These are phyloP conservation scores for Oscheius myriophilus DNA, from an alignment of 2,888 invertebrate species.

Conservation along the genomic window DNA sequence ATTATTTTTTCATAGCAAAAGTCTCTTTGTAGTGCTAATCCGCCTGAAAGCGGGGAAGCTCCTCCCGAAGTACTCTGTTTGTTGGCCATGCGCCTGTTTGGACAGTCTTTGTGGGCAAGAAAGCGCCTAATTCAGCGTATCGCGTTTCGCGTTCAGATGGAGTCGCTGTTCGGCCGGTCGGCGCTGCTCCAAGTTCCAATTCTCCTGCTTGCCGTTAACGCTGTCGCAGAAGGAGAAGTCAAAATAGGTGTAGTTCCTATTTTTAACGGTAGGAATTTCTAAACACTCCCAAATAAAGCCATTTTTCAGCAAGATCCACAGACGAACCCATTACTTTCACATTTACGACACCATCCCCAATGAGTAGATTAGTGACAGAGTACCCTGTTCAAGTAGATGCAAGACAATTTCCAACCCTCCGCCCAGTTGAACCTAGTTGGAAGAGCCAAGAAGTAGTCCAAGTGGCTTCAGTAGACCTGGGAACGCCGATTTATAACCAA, in stretches of 20 bases:
- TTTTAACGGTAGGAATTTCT: conserved; percentile 9
- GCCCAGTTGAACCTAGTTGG: background rate
- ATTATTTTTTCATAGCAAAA: too few relatives aligned
- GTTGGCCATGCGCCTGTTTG: conserved; percentile 24
- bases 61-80: background rate
- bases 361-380: conserved; percentile 8
- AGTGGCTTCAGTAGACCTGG: conserved; percentile 10
- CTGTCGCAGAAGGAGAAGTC: background rate
- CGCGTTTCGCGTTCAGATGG: conserved; percentile 14
- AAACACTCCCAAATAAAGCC: background rate
- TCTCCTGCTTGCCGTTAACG: conserved; percentile 1
- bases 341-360: conserved; percentile 14
- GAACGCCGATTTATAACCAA: conserved; percentile 25
- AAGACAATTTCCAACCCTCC: conserved; percentile 13
- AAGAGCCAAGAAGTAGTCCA: conserved; percentile 1
- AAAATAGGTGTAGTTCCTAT: conserved; percentile 23
- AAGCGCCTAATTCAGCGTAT: conserved; percentile 15
- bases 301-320: conserved; percentile 14
- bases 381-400: conserved; percentile 10
- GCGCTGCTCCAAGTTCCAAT: conserved; percentile 8
- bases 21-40: too few relatives aligned
- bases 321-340: conserved; percentile 26
- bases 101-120: conserved; percentile 17
- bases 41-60: background rate
- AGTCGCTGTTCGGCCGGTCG: background rate